These are phyloP conservation scores for Apamea sordens DNA, from an alignment of 2,888 invertebrate genomes.

Conservation along the genomic window DNA sequence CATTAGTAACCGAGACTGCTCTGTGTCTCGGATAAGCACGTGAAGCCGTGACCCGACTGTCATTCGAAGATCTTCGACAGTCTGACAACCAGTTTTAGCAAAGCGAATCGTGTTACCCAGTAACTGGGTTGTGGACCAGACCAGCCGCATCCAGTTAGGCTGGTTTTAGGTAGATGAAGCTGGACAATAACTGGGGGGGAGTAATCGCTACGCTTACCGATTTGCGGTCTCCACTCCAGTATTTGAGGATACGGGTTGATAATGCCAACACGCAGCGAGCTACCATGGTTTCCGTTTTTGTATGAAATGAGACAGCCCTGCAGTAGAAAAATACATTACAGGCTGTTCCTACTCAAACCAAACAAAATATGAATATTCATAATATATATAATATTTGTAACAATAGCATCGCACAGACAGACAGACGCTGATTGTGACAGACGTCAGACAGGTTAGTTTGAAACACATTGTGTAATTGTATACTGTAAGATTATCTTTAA, in stretches of 20 bases:
- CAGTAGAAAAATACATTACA: not conserved
- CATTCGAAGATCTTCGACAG: not conserved
- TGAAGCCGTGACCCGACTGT: not conserved
- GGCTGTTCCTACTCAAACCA: not conserved
- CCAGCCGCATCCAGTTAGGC: not conserved
- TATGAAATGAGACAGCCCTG: not conserved
- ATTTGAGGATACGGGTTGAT: not conserved
- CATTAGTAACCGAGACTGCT: not conserved
- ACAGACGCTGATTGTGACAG: conserved; percentile 48
- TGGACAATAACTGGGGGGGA: not conserved
- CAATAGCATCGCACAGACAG: conserved; percentile 29
- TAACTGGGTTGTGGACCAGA: too few relatives aligned
- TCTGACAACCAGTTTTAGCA: not conserved
- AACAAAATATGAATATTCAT: conserved; percentile 19
- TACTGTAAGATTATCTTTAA: conserved; percentile 38
- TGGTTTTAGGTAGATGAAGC: not conserved
- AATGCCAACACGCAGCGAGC: not conserved
- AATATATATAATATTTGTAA: conserved; percentile 10
- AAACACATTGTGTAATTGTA: conserved; percentile 31
- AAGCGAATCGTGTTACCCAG: too few relatives aligned
- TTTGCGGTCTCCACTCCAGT: not conserved
- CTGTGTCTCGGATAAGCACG: not conserved
- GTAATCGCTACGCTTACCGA: not conserved
- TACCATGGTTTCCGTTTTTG: not conserved
- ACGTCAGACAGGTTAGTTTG: not conserved